Conservation (phyloP, 2,113 vertebrate species). For the Podilymbus podiceps region DNA sequence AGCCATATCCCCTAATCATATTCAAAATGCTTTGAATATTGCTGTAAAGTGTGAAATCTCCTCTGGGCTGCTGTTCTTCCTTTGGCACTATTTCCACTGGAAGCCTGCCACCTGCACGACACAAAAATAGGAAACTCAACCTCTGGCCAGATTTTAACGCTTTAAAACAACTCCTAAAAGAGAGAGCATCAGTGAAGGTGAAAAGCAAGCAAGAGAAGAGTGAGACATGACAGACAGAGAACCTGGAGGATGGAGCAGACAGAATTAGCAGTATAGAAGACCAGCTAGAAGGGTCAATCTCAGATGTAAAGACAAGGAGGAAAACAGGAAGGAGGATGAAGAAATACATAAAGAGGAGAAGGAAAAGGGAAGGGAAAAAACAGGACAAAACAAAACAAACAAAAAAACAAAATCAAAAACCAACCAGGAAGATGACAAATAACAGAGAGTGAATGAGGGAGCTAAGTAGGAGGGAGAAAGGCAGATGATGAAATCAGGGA, state of each 20-base stretch:
- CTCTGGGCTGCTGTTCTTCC: conserved; percentile 39
- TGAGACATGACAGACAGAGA: background rate
- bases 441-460: background rate
- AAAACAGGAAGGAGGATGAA: background rate
- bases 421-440: background rate
- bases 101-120: conserved; percentile 9
- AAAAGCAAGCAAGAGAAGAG: background rate
- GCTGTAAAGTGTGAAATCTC: conserved; percentile 20
- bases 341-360: background rate
- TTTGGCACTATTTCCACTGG: conserved; percentile 21
- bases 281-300: background rate
- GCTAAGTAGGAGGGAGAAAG: background rate
- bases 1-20: background rate
- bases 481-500: background rate
- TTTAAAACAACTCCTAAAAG: conserved; percentile 21
- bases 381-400: too few relatives aligned
- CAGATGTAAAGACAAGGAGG: background rate
- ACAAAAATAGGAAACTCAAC: conserved; percentile 33
- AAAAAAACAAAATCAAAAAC: too few relatives aligned
- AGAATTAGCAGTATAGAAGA: background rate
- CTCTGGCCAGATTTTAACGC: conserved; percentile 12
- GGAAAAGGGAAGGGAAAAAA: background rate
- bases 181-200: background rate
- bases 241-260: background rate
- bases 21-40: conserved; percentile 36